Base-by-base conservation (phyloP, 2,888 invertebrate species). In the Torymus auratus region DNA sequence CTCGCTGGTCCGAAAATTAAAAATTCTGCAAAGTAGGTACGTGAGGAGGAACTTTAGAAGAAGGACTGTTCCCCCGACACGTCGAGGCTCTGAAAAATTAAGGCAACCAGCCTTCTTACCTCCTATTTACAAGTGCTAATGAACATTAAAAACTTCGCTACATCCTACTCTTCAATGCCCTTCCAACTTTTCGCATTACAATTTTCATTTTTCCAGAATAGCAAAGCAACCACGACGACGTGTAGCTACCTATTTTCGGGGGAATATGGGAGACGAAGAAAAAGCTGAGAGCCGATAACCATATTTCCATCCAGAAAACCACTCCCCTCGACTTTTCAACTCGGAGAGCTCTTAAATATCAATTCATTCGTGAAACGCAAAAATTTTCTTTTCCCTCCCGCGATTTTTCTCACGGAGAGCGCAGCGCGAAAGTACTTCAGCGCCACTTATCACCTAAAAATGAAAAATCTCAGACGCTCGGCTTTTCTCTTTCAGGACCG, bases 121-220 rank as follows among this genome's bases (percentile, higher is more conserved):
- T 67, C 58, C 62, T 73, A 68, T 77, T 76, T 81, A 69, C 75
- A 65, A 41, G 72, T 53, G 56, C 58, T 77, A 80, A 77, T 72
- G 80, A 78, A 78, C 81, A 74, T 73, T 69, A 75, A 67, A 74
- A 70, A 28, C 56, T 73, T 64, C 7, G 41, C 41, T 41, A 5
- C 41, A 5, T 41, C 41, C 41, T 41, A 0, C 41, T 7, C 41
- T 10, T 41, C 41, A 5, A 1, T 41, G 41, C 7, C 23, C 14
- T 15, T 41, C n/a, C 4, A 81, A 73, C 52, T 73, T 72, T 68
- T 23, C 41, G 20, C 69, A 71, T 71, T 80, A 80, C 53, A 60
- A 69, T 79, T 70, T 65, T 78, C 74, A 67, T 76, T 55, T 64
- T 55, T 41, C 13, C 15, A 65, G 10, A 52, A 50, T 50, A 67